A percentile compares a stretch with the other conserved stretches of the same genome.
These are phyloP conservation scores for Desoria tigrina DNA, from an alignment of 2,888 invertebrate genomes.

Conservation along the genomic window DNA sequence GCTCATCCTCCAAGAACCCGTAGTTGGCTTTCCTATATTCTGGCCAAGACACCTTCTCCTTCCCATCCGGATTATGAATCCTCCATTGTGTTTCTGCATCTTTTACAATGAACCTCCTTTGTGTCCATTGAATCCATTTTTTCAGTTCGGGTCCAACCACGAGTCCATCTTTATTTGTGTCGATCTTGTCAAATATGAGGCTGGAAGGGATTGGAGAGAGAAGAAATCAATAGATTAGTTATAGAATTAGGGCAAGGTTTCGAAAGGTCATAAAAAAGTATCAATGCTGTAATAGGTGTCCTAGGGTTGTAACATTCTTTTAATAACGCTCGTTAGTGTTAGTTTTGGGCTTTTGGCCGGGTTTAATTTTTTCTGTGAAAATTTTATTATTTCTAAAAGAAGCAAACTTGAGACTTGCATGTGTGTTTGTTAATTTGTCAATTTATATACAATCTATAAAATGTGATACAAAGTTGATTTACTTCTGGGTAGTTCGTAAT, in stretches of 20 bases:
- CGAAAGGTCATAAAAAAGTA: neutral
- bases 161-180: constrained; percentile 77
- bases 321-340: neutral
- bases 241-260: neutral
- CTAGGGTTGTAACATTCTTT: neutral
- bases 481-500: too few relatives aligned
- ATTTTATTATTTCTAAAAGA: too few relatives aligned
- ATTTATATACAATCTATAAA: too few relatives aligned
- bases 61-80: constrained; percentile 78
- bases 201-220: too few relatives aligned
- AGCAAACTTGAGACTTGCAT: too few relatives aligned
- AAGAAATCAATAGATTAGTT: constrained; percentile 34
- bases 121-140: constrained; percentile 94
- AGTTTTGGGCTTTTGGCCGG: too few relatives aligned
- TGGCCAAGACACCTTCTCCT: constrained; percentile 78
- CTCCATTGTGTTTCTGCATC: constrained; percentile 93
- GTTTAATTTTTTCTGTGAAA: too few relatives aligned
- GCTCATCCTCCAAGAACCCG: constrained; percentile 80
- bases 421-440: too few relatives aligned
- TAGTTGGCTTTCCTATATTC: constrained; percentile 78
- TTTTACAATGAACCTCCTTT: constrained; percentile 85
- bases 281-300: neutral
- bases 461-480: too few relatives aligned
- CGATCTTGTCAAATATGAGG: constrained; percentile 90
- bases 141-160: constrained; percentile 85